phyloP scores from a whole-genome alignment of 2,888 invertebrate species.

The Lepidonotus clava region DNA sequence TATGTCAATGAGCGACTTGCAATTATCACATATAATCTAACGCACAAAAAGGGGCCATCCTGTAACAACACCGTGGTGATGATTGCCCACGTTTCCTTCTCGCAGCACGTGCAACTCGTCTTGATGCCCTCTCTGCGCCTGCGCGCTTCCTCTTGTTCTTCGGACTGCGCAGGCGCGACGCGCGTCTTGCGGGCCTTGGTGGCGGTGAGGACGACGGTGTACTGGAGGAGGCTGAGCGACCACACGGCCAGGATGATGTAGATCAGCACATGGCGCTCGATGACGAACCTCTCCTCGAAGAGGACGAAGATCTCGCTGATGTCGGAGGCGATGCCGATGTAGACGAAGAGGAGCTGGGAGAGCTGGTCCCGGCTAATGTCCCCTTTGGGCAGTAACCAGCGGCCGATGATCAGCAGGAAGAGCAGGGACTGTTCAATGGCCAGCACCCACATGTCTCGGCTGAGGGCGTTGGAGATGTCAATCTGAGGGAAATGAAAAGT shows the following conservation, averaged over 20 bases:
- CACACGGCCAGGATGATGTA: conserved; percentile 81
- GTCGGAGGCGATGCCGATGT: conserved; percentile 79
- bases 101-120: conserved; percentile 58
- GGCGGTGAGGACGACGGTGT: conserved; percentile 77
- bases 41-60: conserved; percentile 81
- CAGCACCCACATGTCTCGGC: conserved; percentile 69
- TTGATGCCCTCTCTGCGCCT: conserved; percentile 39
- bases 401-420: conserved; percentile 71
- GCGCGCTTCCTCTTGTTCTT: conserved; percentile 5
- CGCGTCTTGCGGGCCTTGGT: conserved; percentile 71
- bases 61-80: conserved; percentile 80
- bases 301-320: conserved; percentile 74
- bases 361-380: conserved; percentile 78
- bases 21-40: conserved; percentile 73
- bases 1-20: conserved; percentile 72
- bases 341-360: conserved; percentile 80
- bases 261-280: conserved; percentile 70
- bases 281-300: conserved; percentile 71
- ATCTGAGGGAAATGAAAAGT: conserved; percentile 62
- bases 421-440: conserved; percentile 74
- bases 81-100: conserved; percentile 81
- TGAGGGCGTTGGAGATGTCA: conserved; percentile 65
- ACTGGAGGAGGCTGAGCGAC: conserved; percentile 78
- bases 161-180: conserved; percentile 41
- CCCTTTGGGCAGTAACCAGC: conserved; percentile 76